A percentile compares a stretch with the other conserved stretches of the same genome.
Evolutionary conservation across 2,888 invertebrate genomes (phyloP).

Genomic region (Ichneumoninae sp.): DNA sequence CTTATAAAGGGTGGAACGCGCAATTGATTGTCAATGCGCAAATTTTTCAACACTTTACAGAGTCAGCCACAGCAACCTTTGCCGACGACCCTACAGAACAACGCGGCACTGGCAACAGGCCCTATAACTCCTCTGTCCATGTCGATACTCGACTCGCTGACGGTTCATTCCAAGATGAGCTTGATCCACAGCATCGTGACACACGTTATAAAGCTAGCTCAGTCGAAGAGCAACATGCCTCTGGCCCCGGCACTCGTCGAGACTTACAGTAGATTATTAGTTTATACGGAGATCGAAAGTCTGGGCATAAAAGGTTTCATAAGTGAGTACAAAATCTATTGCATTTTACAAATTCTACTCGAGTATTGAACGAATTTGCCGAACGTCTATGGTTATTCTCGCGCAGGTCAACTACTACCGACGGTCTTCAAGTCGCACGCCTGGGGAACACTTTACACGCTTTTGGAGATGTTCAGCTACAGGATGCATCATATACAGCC

Average conservation of each 20-base stretch:
- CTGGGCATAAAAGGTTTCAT: conserved; percentile 98
- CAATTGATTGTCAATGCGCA: background rate
- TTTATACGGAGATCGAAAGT: conserved; percentile 98
- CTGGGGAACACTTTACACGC: conserved; percentile 97
- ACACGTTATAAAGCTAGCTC: conserved; percentile 95
- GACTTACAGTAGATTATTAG: conserved; percentile 96
- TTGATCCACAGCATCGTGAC: conserved; percentile 93
- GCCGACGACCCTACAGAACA: conserved; percentile 84
- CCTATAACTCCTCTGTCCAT: conserved; percentile 96
- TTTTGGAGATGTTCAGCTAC: conserved; percentile 98
- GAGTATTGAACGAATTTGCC: background rate
- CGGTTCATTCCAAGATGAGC: conserved; percentile 98
- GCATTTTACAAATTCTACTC: background rate
- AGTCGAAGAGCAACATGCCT: conserved; percentile 93
- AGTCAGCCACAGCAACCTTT: conserved; percentile 85
- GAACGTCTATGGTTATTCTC: conserved; percentile 28
- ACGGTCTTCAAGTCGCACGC: conserved; percentile 96
- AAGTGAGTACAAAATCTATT: conserved; percentile 86
- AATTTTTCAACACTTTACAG: conserved; percentile 65
- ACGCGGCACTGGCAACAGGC: conserved; percentile 85
- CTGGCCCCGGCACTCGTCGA: conserved; percentile 96
- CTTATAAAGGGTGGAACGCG: too few relatives aligned
- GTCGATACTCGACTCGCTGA: conserved; percentile 96
- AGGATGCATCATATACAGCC: conserved; percentile 98
- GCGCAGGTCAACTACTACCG: conserved; percentile 93